Conservation (phyloP, 1,140 invertebrate genomes). For the Pseudobourletiella spinata region DNA sequence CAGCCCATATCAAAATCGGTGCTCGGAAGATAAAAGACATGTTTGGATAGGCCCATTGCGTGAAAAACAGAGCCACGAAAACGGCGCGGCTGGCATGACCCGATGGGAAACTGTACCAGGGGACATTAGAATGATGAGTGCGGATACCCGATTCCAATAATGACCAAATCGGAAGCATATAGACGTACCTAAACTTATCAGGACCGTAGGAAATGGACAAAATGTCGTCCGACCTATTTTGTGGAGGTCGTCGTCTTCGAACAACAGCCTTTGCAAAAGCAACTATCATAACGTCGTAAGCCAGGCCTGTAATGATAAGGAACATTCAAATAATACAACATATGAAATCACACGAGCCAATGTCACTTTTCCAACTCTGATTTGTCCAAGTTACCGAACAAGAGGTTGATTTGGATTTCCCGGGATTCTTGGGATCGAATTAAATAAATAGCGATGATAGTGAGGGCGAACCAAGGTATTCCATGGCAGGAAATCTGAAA, state of each 20-base stretch:
- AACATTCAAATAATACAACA: slow-evolving; percentile 3
- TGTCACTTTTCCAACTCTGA: neutral
- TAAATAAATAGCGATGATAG: slow-evolving; percentile 64
- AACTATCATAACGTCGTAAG: slow-evolving; percentile 76
- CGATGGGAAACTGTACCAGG: slow-evolving; percentile 70
- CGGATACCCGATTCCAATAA: too few relatives aligned
- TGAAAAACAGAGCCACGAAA: slow-evolving; percentile 63
- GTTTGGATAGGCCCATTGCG: slow-evolving; percentile 49
- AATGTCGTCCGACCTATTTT: slow-evolving; percentile 48
- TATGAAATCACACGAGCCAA: neutral
- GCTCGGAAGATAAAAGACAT: slow-evolving; percentile 43
- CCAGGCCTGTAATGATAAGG: slow-evolving; percentile 52
- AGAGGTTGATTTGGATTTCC: slow-evolving; percentile 73
- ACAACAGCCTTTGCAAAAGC: slow-evolving; percentile 70
- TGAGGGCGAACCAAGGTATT: slow-evolving; percentile 67
- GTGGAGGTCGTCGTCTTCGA: slow-evolving; percentile 61
- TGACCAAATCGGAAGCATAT: too few relatives aligned
- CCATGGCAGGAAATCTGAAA: slow-evolving; percentile 79
- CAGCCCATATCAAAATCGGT: slow-evolving; percentile 62
- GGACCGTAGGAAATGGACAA: slow-evolving; percentile 50
- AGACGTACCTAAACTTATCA: slow-evolving; percentile 70
- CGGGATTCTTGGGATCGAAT: slow-evolving; percentile 54
- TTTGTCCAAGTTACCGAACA: slow-evolving; percentile 55
- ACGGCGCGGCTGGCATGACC: slow-evolving; percentile 84
- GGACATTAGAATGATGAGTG: too few relatives aligned